Base-by-base conservation (phyloP, 2,113 vertebrate genomes). In the Aegithalos caudatus region DNA sequence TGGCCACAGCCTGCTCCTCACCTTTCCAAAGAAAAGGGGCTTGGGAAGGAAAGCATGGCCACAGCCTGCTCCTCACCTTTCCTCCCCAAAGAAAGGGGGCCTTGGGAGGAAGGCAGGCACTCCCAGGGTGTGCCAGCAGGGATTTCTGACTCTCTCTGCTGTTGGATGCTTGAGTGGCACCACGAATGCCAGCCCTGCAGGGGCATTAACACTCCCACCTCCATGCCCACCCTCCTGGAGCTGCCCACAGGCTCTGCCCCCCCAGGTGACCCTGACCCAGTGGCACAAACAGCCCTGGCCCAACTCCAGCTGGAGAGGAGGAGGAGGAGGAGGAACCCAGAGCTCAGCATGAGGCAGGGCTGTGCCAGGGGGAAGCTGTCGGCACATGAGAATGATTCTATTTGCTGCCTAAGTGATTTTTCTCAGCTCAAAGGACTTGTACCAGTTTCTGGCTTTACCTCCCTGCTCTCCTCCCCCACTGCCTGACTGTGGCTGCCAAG, bases 181-280 rank as follows among this genome's bases (percentile, higher is more conserved):
- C 3, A 23, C 0, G 6, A 45, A 24, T 6, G 31, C 29, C 66
- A 57, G 37, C 62, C 28, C 53, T 1, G 0, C 23, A 58, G 50
- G 53, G 28, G 31, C 54, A 50, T 0, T 2, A 22, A 21, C 14
- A 9, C 38, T 20, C 22, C 0, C 0, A 40, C 13, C 69, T 21
- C 31, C 0, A 1, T 22, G 58, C 74, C 64, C 57, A 33, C 10
- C 2, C 29, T n/a, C 16, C 56, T 2, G 22, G 24, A 23, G 57
- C 95, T 40, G 27, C 3, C 45, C 1, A 1, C 33, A 28, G 61
- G 42, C 37, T 64, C 71, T 2, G 2, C 5, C 18, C 56, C 42
- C 5, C 7, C 33, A 11, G 38, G 38, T 57, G 25, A 81, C 61
- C 54, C 42, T 0, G 0, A 37, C 5, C 24, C 61, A 44, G 73